Evolutionary conservation across 2,113 vertebrate species (phyloP).

Genomic region (Piliocolobus tephrosceles): DNA sequence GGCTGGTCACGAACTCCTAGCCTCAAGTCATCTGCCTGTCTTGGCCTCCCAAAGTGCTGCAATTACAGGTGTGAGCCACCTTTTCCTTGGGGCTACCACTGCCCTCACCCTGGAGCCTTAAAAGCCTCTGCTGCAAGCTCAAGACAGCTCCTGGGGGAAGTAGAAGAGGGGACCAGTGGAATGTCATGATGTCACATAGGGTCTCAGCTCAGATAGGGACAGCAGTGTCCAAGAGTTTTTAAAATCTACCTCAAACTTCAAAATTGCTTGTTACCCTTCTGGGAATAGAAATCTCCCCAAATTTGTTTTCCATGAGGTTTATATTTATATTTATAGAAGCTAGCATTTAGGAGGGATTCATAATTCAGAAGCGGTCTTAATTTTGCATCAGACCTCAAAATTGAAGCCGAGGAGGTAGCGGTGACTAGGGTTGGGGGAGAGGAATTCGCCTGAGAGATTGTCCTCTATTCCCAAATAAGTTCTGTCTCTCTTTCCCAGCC

Average conservation of each 20-base stretch:
- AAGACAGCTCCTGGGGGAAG: background rate
- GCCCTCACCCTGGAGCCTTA: background rate
- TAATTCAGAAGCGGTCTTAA: background rate
- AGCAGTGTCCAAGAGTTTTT: background rate
- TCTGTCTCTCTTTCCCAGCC: constrained; percentile 59
- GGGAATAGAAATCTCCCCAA: background rate
- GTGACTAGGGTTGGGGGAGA: background rate
- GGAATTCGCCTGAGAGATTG: constrained; percentile 35
- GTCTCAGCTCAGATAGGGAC: background rate
- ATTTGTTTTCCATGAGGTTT: background rate
- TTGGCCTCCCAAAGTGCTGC: background rate
- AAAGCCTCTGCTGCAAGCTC: background rate
- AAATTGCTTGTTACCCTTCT: background rate
- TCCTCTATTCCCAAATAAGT: constrained; percentile 69
- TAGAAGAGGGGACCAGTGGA: background rate
- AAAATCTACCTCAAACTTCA: constrained; percentile 18
- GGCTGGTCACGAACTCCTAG: background rate
- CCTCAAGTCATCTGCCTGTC: background rate
- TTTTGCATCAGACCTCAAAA: constrained; percentile 26
- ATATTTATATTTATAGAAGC: background rate
- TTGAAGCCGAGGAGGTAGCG: background rate
- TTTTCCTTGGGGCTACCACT: background rate
- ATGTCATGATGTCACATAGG: rapidly evolving
- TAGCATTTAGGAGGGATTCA: background rate
- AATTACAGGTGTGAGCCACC: background rate